Base-by-base conservation (phyloP, 1,140 invertebrate genomes). In the Nautilus pompilius region DNA sequence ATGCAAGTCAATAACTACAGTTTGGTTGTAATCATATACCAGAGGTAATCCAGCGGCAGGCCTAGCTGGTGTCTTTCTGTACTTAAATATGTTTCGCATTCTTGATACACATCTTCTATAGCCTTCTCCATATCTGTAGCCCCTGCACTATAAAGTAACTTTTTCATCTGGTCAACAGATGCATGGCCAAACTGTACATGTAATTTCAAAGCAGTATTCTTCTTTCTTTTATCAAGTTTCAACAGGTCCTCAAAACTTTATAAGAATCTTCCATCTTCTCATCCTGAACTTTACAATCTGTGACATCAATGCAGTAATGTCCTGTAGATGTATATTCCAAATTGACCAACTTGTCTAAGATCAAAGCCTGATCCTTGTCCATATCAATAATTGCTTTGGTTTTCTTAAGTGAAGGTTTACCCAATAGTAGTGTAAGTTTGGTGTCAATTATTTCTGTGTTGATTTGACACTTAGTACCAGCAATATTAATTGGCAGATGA, bases 151-250 rank as follows among this genome's bases (percentile, higher is more conserved):
- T 59, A 64, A 5, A 70, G 32, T 13, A 67, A 24, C 26, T 36
- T 17, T 22, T n/a, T 54, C 20, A 70, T 55, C 22, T 49, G 15
- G n/a, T 67, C 49, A 28, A 24, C 32, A 33, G 59, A 55, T 58
- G 62, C 62, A 62, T 70, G 62, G 46, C 65, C 68, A 67, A 67
- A 70, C 48, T 70, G 65, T 62, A 58, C 49, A 36, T 67, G 65
- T 24, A 63, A 34, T 45, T 67, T 67, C 5, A 22, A 32, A n/a
- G 49, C 8, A 15, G 51, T 49, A n/a, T n/a, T n/a, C n/a, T n/a
- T n/a, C 10, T 54, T 55, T 41, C 46, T 48, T 29, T 56, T n/a
- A 41, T 62, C 49, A 22, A 15, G 33, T 51, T 51, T 30, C 17
- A 29, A 34, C 55, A 61, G 45, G 53, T 49, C 24, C 30, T 46